Conservation (phyloP, 1,140 invertebrate genomes). For the Liolophura sinensis region DNA sequence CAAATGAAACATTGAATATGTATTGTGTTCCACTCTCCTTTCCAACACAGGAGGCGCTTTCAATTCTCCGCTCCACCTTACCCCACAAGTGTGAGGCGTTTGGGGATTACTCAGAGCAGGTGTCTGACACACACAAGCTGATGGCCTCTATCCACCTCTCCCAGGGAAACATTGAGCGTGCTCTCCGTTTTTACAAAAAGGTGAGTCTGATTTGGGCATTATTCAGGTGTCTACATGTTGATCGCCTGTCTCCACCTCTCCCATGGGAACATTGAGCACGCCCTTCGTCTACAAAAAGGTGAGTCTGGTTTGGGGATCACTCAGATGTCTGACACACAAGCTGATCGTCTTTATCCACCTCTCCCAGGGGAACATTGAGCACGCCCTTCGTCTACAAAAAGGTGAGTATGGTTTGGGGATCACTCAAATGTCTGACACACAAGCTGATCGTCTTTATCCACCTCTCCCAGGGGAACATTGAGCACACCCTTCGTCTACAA, state of each 20-base stretch:
- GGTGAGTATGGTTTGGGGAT: slow-evolving; percentile 11
- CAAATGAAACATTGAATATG: neutral
- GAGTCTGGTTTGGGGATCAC: slow-evolving; percentile 24
- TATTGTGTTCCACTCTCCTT: neutral
- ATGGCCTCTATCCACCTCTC: slow-evolving; percentile 51
- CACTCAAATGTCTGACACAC: no score
- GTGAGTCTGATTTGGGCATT: slow-evolving; percentile 25
- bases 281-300: no score
- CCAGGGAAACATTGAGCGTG: slow-evolving; percentile 44
- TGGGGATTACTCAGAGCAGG: slow-evolving; percentile 51
- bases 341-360: slow-evolving; percentile 24
- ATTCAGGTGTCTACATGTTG: no score
- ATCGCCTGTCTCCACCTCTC: slow-evolving; percentile 52
- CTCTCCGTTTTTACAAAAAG: slow-evolving; percentile 49
- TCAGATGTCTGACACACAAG: slow-evolving; percentile 26
- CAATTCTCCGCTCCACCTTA: slow-evolving; percentile 42
- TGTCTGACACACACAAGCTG: slow-evolving; percentile 52
- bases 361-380: slow-evolving; percentile 19
- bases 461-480: no score
- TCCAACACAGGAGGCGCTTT: slow-evolving; percentile 41
- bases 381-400: slow-evolving; percentile 19
- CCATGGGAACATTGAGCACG: slow-evolving; percentile 44
- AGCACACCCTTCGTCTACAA: no score
- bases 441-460: no score
- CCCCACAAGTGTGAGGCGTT: slow-evolving; percentile 44